Base-by-base conservation (phyloP, 2,888 invertebrate species). In the Eulithis prunata region DNA sequence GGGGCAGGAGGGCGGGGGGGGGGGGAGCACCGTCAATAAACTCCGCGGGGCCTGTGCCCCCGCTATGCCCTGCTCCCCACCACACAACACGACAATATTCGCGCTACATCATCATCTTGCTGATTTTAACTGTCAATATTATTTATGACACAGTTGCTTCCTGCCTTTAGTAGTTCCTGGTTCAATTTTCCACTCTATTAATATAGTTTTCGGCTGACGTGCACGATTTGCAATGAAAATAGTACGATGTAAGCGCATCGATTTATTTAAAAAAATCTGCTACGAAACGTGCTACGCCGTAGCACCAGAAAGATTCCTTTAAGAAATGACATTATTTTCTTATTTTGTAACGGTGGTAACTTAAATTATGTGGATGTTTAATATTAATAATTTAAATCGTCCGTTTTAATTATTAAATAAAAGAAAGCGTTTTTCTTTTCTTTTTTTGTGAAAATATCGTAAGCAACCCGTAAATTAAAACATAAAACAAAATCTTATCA, bases 11-110 rank as follows among this genome's bases (percentile, higher is more conserved):
- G 41, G 8, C 5, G 41, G 41, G 80, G 83, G 86, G 87, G 38
- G 83, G 86, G 85, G 87, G 87, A 86, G 88, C 78, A 87, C 91
- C 92, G 89, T 90, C 91, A 90, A 90, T 92, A 89, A 87, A 88
- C 89, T 88, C 90, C 89, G 91, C 90, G 89, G 90, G 87, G 86
- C 84, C 87, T 82, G 88, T 88, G 87, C 87, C 89, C 89, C 90
- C 87, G 82, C 84, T 71, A 80, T 75, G 79, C 77, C 78, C 73
- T 73, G 78, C 70, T 76, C 75, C 74, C 71, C 70, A 72, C 77
- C 65, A 74, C 75, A 21, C 74, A 76, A 65, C 71, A 60, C 41
- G 43, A 46, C 59, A 43, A 68, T 68, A 70, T 68, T 73, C 68
- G 68, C 73, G 64, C 67, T 65, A 61, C 66, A 67, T 62, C 64